These are phyloP conservation scores for Tetropium fuscum DNA, from an alignment of 2,888 invertebrate species.

Conservation along the genomic window DNA sequence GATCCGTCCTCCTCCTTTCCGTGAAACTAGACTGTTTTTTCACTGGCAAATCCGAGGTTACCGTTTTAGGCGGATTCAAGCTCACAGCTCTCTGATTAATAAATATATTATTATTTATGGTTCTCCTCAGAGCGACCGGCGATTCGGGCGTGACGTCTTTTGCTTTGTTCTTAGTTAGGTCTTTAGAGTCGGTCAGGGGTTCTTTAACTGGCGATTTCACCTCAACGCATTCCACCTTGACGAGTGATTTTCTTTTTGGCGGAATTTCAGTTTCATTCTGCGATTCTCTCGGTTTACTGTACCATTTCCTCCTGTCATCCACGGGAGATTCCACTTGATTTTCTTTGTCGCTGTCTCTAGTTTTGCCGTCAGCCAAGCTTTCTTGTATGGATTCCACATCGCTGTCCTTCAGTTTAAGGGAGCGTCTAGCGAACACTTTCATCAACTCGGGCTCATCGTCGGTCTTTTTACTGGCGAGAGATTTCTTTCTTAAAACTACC, in stretches of 20 bases:
- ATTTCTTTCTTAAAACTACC: slow-evolving; percentile 72
- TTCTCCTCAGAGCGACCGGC: slow-evolving; percentile 56
- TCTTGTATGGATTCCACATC: slow-evolving; percentile 74
- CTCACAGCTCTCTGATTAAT: slow-evolving; percentile 57
- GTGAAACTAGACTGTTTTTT: slow-evolving; percentile 57
- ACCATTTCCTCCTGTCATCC: slow-evolving; percentile 65
- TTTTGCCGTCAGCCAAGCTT: slow-evolving; percentile 68
- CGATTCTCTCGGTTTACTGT: slow-evolving; percentile 43
- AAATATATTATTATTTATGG: slow-evolving; percentile 54
- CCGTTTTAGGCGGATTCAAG: slow-evolving; percentile 52
- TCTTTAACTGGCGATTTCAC: slow-evolving; percentile 41
- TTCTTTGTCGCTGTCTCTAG: slow-evolving; percentile 80
- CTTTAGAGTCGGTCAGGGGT: slow-evolving; percentile 45
- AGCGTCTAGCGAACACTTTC: slow-evolving; percentile 85
- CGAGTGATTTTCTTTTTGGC: slow-evolving; percentile 27
- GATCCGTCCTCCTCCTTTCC: slow-evolving; percentile 59
- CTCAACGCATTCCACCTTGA: slow-evolving; percentile 31
- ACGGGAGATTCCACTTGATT: slow-evolving; percentile 71
- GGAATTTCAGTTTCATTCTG: slow-evolving; percentile 32
- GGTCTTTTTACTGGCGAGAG: slow-evolving; percentile 67
- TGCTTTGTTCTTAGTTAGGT: slow-evolving; percentile 35
- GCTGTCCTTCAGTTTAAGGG: slow-evolving; percentile 82
- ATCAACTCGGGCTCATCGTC: slow-evolving; percentile 83
- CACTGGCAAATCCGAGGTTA: slow-evolving; percentile 52
- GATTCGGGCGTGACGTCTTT: slow-evolving; percentile 26